Percentiles rank a stretch among this genome's conserved stretches.
These are phyloP conservation scores for Eristalis pertinax DNA, from an alignment of 2,888 invertebrate species.

Conservation along the genomic window DNA sequence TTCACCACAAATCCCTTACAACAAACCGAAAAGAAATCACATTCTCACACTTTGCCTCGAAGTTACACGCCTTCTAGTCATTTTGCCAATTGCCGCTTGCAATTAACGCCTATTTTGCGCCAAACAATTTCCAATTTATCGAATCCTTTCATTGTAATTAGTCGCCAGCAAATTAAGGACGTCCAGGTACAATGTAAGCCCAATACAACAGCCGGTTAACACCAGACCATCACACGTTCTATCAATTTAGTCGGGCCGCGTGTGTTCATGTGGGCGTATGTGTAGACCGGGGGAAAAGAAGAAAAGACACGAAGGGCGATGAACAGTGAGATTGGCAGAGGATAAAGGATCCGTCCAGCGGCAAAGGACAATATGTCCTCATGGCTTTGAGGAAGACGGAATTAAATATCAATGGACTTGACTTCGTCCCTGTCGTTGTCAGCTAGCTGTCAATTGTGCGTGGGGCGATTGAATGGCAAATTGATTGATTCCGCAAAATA, in stretches of 20 bases:
- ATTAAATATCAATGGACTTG: conserved; percentile 53
- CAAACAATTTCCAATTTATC: conserved; percentile 70
- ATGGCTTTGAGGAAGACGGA: conserved; percentile 43
- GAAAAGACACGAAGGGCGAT: not conserved
- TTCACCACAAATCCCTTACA: not conserved
- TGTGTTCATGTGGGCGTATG: conserved; percentile 5
- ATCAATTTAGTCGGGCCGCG: conserved; percentile 46
- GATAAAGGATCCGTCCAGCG: conserved; percentile 59
- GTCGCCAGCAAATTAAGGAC: conserved; percentile 59
- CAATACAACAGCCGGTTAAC: not conserved
- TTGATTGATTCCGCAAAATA: conserved; percentile 50
- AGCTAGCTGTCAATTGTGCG: not conserved
- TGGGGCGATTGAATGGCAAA: conserved; percentile 47
- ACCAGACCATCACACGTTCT: conserved; percentile 47
- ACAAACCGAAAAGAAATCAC: not conserved
- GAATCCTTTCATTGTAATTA: conserved; percentile 72
- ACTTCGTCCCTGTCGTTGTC: not conserved
- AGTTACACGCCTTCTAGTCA: not conserved
- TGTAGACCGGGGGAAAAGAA: conserved; percentile 7
- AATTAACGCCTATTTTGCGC: conserved; percentile 69
- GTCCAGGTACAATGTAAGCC: conserved; percentile 24
- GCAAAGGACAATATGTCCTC: conserved; percentile 45
- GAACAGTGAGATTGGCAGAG: conserved; percentile 30
- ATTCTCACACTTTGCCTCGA: not conserved
- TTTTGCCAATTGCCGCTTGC: conserved; percentile 52